phyloP scores from a whole-genome alignment of 2,888 invertebrate species.

The Encarsia formosa region DNA sequence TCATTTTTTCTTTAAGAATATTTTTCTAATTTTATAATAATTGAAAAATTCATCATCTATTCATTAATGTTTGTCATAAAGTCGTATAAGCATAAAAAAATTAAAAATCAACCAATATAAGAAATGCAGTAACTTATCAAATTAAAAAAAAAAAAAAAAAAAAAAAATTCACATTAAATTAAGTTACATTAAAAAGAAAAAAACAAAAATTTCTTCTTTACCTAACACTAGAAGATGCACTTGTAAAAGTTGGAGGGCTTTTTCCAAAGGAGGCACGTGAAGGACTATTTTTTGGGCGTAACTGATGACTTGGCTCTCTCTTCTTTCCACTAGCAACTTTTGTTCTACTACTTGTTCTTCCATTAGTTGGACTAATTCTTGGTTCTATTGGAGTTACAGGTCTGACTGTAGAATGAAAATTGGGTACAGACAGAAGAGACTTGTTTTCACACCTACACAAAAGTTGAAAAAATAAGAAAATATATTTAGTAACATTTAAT shows the following conservation, averaged over 20 bases:
- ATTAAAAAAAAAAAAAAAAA: not conserved
- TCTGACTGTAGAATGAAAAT: constrained; percentile 28
- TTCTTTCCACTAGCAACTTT: constrained; percentile 48
- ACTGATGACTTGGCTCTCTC: constrained; percentile 44
- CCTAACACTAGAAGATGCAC: constrained; percentile 33
- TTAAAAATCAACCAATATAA: not conserved
- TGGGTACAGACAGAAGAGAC: constrained; percentile 34
- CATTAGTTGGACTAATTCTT: constrained; percentile 43
- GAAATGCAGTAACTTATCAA: not conserved
- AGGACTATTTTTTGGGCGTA: constrained; percentile 37
- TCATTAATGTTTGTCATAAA: not conserved
- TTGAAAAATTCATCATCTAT: not conserved
- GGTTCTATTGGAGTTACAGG: constrained; percentile 43
- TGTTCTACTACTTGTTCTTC: constrained; percentile 44
- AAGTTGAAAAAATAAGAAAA: constrained; percentile 3
- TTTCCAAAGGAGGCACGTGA: constrained; percentile 43
- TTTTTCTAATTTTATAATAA: not conserved
- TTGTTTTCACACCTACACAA: constrained; percentile 39
- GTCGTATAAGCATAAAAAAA: too few species aligned
- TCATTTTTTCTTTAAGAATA: not conserved
- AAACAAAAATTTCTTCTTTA: too few species aligned
- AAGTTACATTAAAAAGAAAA: constrained; percentile 5
- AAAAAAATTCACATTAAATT: not conserved
- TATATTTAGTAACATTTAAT: not conserved
- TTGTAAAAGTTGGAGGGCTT: constrained; percentile 38